A percentile compares a stretch with the other conserved stretches of the same genome.
Evolutionary conservation across 2,888 invertebrate species (phyloP).

Genomic region (Hymenopus coronatus): DNA sequence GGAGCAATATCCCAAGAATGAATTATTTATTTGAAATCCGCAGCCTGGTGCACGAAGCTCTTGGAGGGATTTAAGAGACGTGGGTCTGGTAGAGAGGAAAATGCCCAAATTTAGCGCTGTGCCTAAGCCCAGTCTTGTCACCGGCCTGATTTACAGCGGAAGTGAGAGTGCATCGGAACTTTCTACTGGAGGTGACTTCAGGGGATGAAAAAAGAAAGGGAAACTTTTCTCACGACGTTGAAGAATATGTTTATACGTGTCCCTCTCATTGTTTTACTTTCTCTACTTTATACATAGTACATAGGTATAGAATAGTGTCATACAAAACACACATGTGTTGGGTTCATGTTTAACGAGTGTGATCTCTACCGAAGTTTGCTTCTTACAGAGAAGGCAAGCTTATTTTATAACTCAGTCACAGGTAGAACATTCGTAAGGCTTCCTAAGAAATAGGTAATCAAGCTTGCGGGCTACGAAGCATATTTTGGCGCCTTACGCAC

Average conservation of each 20-base stretch:
- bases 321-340: too few species aligned
- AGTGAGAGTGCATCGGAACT: neutral
- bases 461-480: too few species aligned
- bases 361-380: too few species aligned
- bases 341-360: too few species aligned
- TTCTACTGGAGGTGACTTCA: neutral
- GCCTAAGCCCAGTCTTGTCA: neutral
- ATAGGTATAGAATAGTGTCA: too few species aligned
- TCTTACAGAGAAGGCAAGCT: too few species aligned
- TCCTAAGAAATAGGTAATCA: too few species aligned
- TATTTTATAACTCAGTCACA: too few species aligned
- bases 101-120: neutral
- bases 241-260: neutral
- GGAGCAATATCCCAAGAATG: neutral
- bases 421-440: too few species aligned
- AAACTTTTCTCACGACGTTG: neutral
- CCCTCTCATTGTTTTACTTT: too few species aligned
- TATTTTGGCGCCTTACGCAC: too few species aligned
- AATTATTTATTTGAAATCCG: neutral
- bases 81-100: neutral
- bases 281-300: too few species aligned
- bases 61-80: neutral
- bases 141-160: neutral
- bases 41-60: neutral
- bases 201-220: neutral